phyloP scores from a whole-genome alignment of 2,113 vertebrate genomes.

The Equus przewalskii region DNA sequence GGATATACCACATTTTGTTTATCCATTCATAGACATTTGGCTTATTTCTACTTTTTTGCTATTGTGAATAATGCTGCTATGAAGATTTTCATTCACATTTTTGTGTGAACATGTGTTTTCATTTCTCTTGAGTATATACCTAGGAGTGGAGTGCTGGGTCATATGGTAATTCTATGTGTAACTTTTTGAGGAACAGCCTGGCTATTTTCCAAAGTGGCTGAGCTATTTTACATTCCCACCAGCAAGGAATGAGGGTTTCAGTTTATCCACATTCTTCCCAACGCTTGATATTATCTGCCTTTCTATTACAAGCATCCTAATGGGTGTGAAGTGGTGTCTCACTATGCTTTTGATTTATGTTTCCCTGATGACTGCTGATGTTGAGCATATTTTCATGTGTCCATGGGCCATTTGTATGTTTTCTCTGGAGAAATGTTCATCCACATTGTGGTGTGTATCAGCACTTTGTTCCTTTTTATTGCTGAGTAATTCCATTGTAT shows the following conservation, averaged over 20 bases:
- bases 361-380: not conserved
- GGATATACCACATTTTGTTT: not conserved
- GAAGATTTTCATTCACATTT: not conserved
- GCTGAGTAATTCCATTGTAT: not conserved
- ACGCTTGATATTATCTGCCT: not conserved
- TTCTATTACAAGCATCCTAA: not conserved
- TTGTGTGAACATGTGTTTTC: not conserved
- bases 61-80: not conserved
- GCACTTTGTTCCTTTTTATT: not conserved
- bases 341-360: not conserved
- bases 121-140: not conserved
- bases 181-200: not conserved
- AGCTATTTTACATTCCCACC: not conserved
- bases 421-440: not conserved
- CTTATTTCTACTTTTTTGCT: not conserved
- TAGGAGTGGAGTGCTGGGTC: not conserved
- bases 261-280: not conserved
- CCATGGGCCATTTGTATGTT: not conserved
- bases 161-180: not conserved
- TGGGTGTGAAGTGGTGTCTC: not conserved
- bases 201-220: not conserved
- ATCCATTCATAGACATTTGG: not conserved
- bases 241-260: not conserved
- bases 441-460: not conserved
- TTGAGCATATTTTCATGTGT: not conserved